A percentile compares a stretch with the other conserved stretches of the same genome.
phyloP scores from a whole-genome alignment of 1,140 invertebrate genomes.

The Gryon sp. region DNA sequence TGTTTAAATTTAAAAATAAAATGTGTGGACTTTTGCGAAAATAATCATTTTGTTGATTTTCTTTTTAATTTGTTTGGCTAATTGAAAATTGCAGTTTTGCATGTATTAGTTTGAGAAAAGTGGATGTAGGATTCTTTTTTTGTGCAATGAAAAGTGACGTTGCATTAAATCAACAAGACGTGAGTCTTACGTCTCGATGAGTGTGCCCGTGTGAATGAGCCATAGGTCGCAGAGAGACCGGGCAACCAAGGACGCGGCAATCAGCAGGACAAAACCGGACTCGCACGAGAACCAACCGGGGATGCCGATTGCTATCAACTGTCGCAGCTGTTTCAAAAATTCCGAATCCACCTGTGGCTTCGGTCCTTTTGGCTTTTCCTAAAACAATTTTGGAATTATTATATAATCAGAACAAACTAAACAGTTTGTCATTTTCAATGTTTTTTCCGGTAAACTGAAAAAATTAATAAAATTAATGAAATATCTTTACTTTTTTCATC shows the following conservation, averaged over 20 bases:
- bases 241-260: conserved; percentile 90
- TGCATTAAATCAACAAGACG: conserved; percentile 35
- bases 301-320: conserved; percentile 90
- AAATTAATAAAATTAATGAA: too few relatives aligned
- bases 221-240: conserved; percentile 97
- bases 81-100: too few relatives aligned
- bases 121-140: too few relatives aligned
- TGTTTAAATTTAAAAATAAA: too few relatives aligned
- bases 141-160: conserved; percentile 30
- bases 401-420: too few relatives aligned
- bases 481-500: too few relatives aligned
- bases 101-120: too few relatives aligned
- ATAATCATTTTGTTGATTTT: too few relatives aligned
- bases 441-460: too few relatives aligned
- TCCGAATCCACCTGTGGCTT: conserved; percentile 92
- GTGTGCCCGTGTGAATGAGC: conserved; percentile 96
- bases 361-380: conserved; percentile 83
- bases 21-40: too few relatives aligned
- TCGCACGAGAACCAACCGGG: conserved; percentile 88
- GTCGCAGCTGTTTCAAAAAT: conserved; percentile 89
- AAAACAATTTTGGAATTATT: conserved; percentile 2
- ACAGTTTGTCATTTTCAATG: too few relatives aligned
- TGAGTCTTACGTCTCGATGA: conserved; percentile 92
- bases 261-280: conserved; percentile 88
- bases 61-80: too few relatives aligned